Evolutionary conservation across 1,140 invertebrate genomes (phyloP).

Genomic region (Papilio polyxenes): DNA sequence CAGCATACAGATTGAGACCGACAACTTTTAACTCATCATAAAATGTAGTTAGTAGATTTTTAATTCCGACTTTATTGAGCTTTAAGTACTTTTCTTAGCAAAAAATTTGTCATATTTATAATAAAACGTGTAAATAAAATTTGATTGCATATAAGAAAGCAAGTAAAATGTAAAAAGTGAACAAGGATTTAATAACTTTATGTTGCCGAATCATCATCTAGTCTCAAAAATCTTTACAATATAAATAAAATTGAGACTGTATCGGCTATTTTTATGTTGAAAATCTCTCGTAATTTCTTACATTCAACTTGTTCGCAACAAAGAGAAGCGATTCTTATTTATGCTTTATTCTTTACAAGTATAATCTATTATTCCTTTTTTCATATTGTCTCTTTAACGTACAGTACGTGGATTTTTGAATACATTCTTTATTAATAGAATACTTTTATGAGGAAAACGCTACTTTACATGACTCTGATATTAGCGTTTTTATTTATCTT

Average conservation of each 20-base stretch:
- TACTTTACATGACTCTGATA: background rate
- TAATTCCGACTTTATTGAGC: background rate
- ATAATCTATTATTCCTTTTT: slow-evolving; percentile 3
- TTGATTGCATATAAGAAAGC: background rate
- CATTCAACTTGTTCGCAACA: slow-evolving; percentile 14
- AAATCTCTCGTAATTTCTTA: slow-evolving; percentile 10
- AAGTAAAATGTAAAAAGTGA: background rate
- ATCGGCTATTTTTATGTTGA: background rate
- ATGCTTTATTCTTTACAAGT: slow-evolving; percentile 12
- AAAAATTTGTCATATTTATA: background rate
- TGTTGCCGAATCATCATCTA: background rate
- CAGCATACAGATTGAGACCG: too few relatives aligned
- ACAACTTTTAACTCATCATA: background rate
- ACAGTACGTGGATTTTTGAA: background rate
- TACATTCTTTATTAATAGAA: background rate
- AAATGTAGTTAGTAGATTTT: background rate
- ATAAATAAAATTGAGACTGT: background rate
- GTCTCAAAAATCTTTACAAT: background rate
- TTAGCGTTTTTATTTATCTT: background rate
- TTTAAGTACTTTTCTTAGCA: background rate
- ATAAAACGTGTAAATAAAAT: background rate
- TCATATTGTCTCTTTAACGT: slow-evolving; percentile 12
- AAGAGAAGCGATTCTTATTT: slow-evolving; percentile 20
- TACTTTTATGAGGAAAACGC: background rate
- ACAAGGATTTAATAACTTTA: background rate